Evolutionary conservation across 2,113 vertebrate species (phyloP), one percentile per base, ranked within the genome.

Genomic region (Aegotheles bennettii): DNA sequence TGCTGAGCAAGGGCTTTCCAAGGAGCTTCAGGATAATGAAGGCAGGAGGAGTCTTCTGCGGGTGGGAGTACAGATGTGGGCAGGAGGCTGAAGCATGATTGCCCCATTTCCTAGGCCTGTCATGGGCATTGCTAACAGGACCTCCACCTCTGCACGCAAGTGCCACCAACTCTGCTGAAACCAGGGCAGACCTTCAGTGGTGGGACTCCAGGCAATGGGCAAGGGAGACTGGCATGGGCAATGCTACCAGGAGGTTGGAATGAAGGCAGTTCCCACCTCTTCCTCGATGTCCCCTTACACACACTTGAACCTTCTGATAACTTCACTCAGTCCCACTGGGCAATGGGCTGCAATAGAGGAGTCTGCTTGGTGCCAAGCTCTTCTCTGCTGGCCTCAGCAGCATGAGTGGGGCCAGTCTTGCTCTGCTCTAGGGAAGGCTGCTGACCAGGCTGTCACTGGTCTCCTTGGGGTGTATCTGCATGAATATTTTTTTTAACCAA

Each of bases 1-100:
- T 64, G 61, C 64, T 91, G 78, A 91, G 70, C 48, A 76, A 82
- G 63, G 38, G 18, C 61, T 81, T 79, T 60, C 13, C 76, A 87
- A 94, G 81, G 87, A 85, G 65, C 12, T 78, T 87, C 43, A 42
- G 81, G 60, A 50, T 63, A 70, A 77, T 0, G 2, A 63, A 74
- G 68, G n/a, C n/a, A 31, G 63, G n/a, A 83, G 16, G 7, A 15
- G 9, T 7, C 13, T 19, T 38, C 59, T 13, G 11, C 4, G 3
- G n/a, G 40, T 64, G 43, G 15, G 28, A 86, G 12, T 13, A 21
- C 11, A 38, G 54, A 16, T 54, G 60, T 42, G 29, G 60, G 35
- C 36, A 38, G 51, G 71, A 77, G 51, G 9, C 8, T 29, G 31
- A 40, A 6, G 6, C 0, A 0, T 9, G 38, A 14, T 1, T 70